Conservation (phyloP, 2,888 invertebrate species). For the Embidobia sp. region DNA sequence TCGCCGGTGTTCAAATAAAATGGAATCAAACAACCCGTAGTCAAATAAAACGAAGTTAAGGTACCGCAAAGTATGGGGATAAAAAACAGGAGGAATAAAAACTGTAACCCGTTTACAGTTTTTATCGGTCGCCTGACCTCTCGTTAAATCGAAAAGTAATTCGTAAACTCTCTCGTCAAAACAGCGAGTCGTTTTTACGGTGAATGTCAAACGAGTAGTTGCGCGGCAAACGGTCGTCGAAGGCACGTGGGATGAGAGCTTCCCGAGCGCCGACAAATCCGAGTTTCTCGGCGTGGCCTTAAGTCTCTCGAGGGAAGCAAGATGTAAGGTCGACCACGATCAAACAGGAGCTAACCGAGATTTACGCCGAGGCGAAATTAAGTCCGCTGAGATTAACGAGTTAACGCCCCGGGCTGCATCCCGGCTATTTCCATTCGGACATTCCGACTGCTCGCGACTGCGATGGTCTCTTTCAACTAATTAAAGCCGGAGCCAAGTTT, state of each 20-base stretch:
- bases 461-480: slow-evolving; percentile 47
- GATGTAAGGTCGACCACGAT: slow-evolving; percentile 73
- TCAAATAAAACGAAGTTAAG: too few species aligned
- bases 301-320: slow-evolving; percentile 58
- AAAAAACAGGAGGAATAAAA: too few species aligned
- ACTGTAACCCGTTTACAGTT: too few species aligned
- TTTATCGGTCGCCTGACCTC: slow-evolving; percentile 21
- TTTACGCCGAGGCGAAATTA: slow-evolving; percentile 78
- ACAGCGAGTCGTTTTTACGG: slow-evolving; percentile 44
- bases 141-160: slow-evolving; percentile 56
- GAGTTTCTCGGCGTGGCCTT: slow-evolving; percentile 56
- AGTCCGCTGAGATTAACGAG: slow-evolving; percentile 77
- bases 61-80: too few species aligned
- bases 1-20: not conserved
- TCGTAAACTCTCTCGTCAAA: slow-evolving; percentile 41
- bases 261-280: slow-evolving; percentile 12
- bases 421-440: slow-evolving; percentile 61
- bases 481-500: slow-evolving; percentile 51
- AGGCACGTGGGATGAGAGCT: slow-evolving; percentile 23
- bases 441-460: slow-evolving; percentile 46
- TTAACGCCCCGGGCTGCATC: slow-evolving; percentile 62
- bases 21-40: not conserved
- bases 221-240: slow-evolving; percentile 40
- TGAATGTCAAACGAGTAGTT: slow-evolving; percentile 60
- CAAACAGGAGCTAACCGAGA: slow-evolving; percentile 80